phyloP scores from a whole-genome alignment of 1,140 invertebrate species.

The Penaeus chinensis region DNA sequence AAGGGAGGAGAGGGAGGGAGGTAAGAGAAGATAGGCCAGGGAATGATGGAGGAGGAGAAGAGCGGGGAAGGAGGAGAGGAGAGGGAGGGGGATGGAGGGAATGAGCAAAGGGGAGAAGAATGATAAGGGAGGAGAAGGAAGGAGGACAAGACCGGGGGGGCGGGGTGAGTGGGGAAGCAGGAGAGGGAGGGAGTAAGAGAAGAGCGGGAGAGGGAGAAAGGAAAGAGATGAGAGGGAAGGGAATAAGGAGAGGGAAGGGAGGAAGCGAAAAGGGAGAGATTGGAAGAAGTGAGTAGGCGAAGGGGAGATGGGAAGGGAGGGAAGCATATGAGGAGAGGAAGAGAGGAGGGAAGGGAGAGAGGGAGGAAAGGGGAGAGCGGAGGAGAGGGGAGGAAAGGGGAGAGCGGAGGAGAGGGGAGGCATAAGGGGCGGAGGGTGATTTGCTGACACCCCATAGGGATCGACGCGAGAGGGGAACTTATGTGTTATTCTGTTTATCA shows the following conservation, averaged over 20 bases:
- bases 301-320: conserved; percentile 22
- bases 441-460: too few species aligned
- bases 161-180: neutral
- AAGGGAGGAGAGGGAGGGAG: neutral
- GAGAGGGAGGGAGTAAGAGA: neutral
- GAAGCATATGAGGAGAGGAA: too few species aligned
- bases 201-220: too few species aligned
- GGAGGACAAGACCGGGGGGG: neutral
- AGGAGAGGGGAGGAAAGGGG: neutral
- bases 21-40: neutral
- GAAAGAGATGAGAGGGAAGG: neutral
- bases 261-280: neutral
- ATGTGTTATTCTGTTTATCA: too few species aligned
- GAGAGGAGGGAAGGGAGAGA: neutral
- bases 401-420: neutral
- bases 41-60: neutral
- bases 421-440: too few species aligned
- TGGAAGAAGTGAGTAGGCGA: too few species aligned
- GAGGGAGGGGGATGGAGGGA: neutral
- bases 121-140: neutral
- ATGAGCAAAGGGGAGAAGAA: neutral
- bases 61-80: neutral
- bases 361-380: neutral
- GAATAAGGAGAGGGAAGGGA: neutral
- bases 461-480: too few species aligned